Base-by-base conservation (phyloP, 2,797 vertebrate genomes). In the Smutsia temminckii region DNA sequence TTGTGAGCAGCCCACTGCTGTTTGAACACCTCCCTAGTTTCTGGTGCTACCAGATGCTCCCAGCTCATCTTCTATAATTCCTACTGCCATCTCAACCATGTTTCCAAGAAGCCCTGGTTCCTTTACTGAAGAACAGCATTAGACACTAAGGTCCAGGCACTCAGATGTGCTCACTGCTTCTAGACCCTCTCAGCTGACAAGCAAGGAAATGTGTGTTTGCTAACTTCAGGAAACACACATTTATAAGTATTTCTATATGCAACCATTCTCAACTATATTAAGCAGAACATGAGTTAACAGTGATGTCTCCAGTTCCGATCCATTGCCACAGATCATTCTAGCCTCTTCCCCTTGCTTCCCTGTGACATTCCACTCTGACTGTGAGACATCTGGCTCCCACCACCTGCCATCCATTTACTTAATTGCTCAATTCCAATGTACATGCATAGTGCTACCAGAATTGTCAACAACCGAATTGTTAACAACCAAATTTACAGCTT, bases 291-390 rank as follows among this genome's bases (percentile, higher is more conserved):
- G 55, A 84, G 63, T 77, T 94, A 77, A 85, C 0, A 69, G 51
- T 86, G 40, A 53, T 79, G 17, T 77, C 75, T 89, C 59, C n/a
- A 86, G 61, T n/a, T 94, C 86, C 88, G 85, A 85, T 93, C 37
- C 40, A 77, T 55, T 74, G 46, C 12, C 37, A 40, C 34, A 66
- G 61, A 42, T 72, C 61, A 78, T 77, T 89, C 68, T 68, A 89
- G 40, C 6, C 13, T 37, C 40, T 75, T 85, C 55, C n/a, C 37
- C 29, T 86, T 55, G 32, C 68, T 83, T 29, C 68, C 53, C 25
- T 85, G 12, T 49, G 83, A 88, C 29, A 27, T 89, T 37, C 17
- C 25, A 57, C 42, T 66, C 88, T 42, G 78, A 34, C 46, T 89
- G 32, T 40, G 42, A 83, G 68, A 94, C 89, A 53, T 17, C 84